phyloP scores from a whole-genome alignment of 2,888 invertebrate species.

The Notodromas monacha region DNA sequence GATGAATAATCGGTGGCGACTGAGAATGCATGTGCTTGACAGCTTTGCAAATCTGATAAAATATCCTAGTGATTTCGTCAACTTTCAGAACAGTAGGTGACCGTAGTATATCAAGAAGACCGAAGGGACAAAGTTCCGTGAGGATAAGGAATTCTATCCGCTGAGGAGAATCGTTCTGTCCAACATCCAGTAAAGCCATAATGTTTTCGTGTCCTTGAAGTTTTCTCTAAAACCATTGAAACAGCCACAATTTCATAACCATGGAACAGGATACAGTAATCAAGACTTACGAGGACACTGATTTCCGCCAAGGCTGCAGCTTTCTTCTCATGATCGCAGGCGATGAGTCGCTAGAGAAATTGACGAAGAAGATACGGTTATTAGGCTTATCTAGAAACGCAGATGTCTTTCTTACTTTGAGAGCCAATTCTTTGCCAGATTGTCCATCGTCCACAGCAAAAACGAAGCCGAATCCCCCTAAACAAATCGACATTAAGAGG shows the following conservation, averaged over 20 bases:
- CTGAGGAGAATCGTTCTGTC: too few relatives aligned
- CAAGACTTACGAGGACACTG: not conserved
- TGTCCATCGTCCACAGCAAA: constrained; percentile 17
- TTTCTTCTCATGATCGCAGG: not conserved
- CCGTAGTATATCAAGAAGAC: constrained; percentile 25
- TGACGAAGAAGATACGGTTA: too few relatives aligned
- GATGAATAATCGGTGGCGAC: constrained; percentile 59
- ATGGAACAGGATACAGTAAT: not conserved
- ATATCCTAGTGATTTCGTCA: constrained; percentile 39
- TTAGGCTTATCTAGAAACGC: too few relatives aligned
- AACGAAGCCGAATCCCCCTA: constrained; percentile 19
- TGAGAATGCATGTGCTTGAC: constrained; percentile 78
- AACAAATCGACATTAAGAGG: too few relatives aligned
- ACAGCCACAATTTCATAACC: constrained; percentile 5
- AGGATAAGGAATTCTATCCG: constrained; percentile 2
- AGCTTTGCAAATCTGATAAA: constrained; percentile 63
- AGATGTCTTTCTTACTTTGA: constrained; percentile 17
- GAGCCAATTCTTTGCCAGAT: constrained; percentile 17
- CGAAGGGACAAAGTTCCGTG: constrained; percentile 20
- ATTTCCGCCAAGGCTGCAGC: not conserved
- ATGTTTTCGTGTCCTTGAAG: too few relatives aligned
- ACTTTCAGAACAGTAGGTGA: constrained; percentile 27
- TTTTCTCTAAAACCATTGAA: constrained; percentile 9
- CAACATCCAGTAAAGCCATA: too few relatives aligned
- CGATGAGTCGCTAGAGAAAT: too few relatives aligned